Conservation (phyloP, 2,113 vertebrate genomes). For the Nerophis ophidion region DNA sequence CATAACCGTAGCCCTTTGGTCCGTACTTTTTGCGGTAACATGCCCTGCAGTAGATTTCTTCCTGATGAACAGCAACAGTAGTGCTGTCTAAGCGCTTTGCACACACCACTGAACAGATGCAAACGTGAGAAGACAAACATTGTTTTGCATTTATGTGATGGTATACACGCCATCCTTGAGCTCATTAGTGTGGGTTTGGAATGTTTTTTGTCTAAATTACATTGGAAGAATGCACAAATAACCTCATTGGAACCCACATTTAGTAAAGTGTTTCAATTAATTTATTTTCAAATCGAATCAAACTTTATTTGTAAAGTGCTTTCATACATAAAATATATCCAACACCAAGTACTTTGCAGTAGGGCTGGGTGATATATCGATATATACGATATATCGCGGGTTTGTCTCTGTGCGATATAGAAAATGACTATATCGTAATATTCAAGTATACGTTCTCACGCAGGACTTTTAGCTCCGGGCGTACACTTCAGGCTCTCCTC, state of each 20-base stretch:
- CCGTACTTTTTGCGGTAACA: conserved; percentile 93
- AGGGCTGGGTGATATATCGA: no score
- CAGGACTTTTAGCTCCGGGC: no score
- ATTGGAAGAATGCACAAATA: conserved; percentile 42
- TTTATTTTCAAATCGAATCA: no score
- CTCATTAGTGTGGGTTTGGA: neutral
- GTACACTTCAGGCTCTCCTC: no score
- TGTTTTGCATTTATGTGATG: conserved; percentile 8
- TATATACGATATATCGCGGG: no score
- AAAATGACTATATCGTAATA: no score
- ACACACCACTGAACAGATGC: conserved; percentile 78
- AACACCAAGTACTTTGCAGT: no score
- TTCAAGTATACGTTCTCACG: no score
- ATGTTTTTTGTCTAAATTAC: conserved; percentile 44
- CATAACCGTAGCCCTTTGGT: conserved; percentile 91
- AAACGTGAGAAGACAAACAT: neutral
- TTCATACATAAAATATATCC: no score
- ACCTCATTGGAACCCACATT: neutral
- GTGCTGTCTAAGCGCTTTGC: conserved; percentile 92
- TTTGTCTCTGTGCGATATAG: no score
- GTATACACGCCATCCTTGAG: conserved; percentile 3
- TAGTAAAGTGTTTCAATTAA: neutral
- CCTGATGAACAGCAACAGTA: conserved; percentile 82
- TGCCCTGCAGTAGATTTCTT: conserved; percentile 92
- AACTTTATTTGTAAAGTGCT: no score